phyloP scores from a whole-genome alignment of 2,888 invertebrate genomes.

The Dynastes grantii region DNA sequence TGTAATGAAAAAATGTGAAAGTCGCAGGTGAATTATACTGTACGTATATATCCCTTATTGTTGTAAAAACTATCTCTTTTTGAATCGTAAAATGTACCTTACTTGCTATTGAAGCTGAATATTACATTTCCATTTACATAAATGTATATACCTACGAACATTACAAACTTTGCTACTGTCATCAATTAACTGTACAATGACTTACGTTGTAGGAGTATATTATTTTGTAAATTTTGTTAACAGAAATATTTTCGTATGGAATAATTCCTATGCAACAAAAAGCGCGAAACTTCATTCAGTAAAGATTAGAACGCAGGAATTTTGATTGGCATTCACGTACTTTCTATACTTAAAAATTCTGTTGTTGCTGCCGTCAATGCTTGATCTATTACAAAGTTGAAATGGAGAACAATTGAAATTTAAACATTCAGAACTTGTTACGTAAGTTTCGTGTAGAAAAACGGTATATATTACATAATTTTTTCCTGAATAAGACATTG shows the following conservation, averaged over 20 bases:
- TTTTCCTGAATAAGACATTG: neutral
- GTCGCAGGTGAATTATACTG: neutral
- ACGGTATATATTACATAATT: conserved; percentile 18
- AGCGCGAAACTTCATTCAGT: neutral
- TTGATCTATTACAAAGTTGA: neutral
- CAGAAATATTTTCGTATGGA: too few species aligned
- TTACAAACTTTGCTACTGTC: too few species aligned
- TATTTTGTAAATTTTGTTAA: too few species aligned
- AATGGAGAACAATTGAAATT: conserved; percentile 15
- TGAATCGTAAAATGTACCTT: too few species aligned
- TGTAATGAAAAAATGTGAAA: conserved; percentile 24
- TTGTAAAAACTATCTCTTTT: too few species aligned
- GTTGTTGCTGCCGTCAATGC: neutral
- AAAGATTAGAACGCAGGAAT: neutral
- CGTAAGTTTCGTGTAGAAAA: conserved; percentile 17
- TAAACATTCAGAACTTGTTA: conserved; percentile 2
- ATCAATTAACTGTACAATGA: too few species aligned
- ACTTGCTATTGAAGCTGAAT: too few species aligned
- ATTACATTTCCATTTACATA: too few species aligned
- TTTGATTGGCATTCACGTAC: neutral
- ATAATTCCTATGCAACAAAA: neutral
- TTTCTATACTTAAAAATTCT: conserved; percentile 28
- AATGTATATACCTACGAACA: too few species aligned
- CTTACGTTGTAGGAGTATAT: too few species aligned
- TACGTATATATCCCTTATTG: neutral